phyloP scores from a whole-genome alignment of 2,888 invertebrate genomes.

The Agonopterix alstromeriana region DNA sequence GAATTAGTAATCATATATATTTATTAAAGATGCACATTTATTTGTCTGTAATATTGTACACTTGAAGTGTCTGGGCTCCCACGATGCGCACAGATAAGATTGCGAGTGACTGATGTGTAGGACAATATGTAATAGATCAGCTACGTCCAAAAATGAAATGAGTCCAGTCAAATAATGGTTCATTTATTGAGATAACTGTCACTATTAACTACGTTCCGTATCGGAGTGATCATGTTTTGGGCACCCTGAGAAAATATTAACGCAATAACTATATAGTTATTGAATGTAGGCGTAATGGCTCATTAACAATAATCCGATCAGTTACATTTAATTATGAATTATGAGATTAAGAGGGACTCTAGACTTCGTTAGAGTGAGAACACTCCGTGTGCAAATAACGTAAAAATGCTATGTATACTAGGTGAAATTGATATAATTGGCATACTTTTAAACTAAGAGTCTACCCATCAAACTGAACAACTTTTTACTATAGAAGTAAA shows the following conservation, averaged over 20 bases:
- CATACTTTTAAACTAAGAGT: too few relatives aligned
- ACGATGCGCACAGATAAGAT: constrained; percentile 68
- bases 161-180: constrained; percentile 49
- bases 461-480: too few relatives aligned
- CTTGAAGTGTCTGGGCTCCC: constrained; percentile 34
- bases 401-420: too few relatives aligned
- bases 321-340: too few relatives aligned
- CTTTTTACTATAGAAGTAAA: too few relatives aligned
- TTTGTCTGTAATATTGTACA: constrained; percentile 23
- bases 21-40: constrained; percentile 29
- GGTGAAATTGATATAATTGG: too few relatives aligned
- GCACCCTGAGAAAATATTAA: constrained; percentile 33
- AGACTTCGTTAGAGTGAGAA: too few relatives aligned
- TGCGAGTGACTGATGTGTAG: constrained; percentile 66
- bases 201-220: constrained; percentile 37
- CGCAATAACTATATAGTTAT: constrained; percentile 12
- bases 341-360: too few relatives aligned
- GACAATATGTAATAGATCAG: constrained; percentile 70
- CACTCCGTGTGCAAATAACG: too few relatives aligned
- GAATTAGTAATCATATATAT: too few relatives aligned
- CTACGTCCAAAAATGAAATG: constrained; percentile 44
- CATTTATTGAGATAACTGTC: constrained; percentile 69
- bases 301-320: too few relatives aligned
- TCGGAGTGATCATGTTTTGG: constrained; percentile 29
- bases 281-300: too few relatives aligned